These are phyloP conservation scores for Gambusia affinis DNA, from an alignment of 2,113 vertebrate genomes.

Conservation along the genomic window DNA sequence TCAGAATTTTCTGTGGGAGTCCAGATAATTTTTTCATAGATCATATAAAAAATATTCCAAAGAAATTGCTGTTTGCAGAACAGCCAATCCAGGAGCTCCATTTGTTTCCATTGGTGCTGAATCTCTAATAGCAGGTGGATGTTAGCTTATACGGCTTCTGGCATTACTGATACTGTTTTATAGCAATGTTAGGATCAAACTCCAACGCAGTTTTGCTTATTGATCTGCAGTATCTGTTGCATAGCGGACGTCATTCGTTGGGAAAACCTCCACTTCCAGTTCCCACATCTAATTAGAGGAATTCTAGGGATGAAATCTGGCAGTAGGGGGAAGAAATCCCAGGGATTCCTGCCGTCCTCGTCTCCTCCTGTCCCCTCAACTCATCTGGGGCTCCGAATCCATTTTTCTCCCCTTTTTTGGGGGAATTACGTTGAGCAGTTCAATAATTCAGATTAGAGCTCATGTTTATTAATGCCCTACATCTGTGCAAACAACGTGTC, in stretches of 20 bases:
- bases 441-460: slow-evolving; percentile 99
- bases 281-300: slow-evolving; percentile 90
- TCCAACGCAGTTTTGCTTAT: no score
- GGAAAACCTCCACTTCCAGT: slow-evolving; percentile 83
- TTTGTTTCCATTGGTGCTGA: no score
- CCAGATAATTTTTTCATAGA: no score
- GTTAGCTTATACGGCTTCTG: no score
- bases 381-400: slow-evolving; percentile 90
- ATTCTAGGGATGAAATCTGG: slow-evolving; percentile 89
- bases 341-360: slow-evolving; percentile 70
- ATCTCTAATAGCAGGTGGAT: no score
- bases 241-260: slow-evolving; percentile 19
- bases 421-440: slow-evolving; percentile 96
- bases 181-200: no score
- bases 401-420: slow-evolving; percentile 72
- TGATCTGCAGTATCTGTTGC: slow-evolving; percentile 4
- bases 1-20: no score
- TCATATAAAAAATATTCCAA: no score
- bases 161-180: no score
- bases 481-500: slow-evolving; percentile 99
- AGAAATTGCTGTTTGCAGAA: no score
- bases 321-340: slow-evolving; percentile 82
- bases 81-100: no score
- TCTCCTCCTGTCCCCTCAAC: slow-evolving; percentile 34
- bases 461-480: slow-evolving; percentile 99